Base-by-base conservation (phyloP, 2,888 invertebrate species). In the Eudasyphora cyanicolor region DNA sequence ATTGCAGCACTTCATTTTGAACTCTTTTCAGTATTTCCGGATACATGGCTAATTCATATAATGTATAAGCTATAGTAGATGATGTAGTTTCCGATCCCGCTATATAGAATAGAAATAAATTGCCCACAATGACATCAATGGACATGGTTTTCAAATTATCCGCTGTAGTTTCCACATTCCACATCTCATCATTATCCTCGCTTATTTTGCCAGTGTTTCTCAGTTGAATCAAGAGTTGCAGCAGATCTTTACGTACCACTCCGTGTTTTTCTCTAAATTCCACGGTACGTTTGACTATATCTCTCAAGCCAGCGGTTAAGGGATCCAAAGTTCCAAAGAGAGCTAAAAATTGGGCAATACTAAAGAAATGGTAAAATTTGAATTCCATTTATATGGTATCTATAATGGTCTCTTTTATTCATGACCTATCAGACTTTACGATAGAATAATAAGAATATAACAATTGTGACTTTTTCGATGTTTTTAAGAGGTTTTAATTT, bases 41-140 rank as follows among this genome's bases (percentile, higher is more conserved):
- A 86, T 92, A 89, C 81, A 91, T 88, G 2, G 93, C 89, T 10
- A 93, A 85, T 77, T 92, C 92, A 78, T 92, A 92, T 12, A 92
- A 85, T 0, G 90, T 90, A 76, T 90, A 92, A 7, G 92, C 88
- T 0, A 92, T 84, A 0, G 92, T 88, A 0, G 92, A 89, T 0
- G 93, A 90, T 0, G 93, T 91, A 0, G 93, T 92, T 83, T 93
- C 93, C 19, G 91, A 91, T 0, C 93, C 93, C n/a, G 93, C 93
- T 1, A 91, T 83, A 64, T 92, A 92, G 82, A 93, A 93, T 0
- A 93, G 74, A 64, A 92, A 90, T 0, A 89, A 88, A 73, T 93
- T 92, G 0, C 92, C 91, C 0, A 91, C 89, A 35, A 90, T 88
- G 76, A 87, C 87, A 17, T 92, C 92, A 10, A 90, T 89, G 2